A percentile compares a stretch with the other conserved stretches of the same genome.
These are phyloP conservation scores for Euphonia xanthogaster DNA, from an alignment of 2,797 vertebrate genomes.

Conservation along the genomic window DNA sequence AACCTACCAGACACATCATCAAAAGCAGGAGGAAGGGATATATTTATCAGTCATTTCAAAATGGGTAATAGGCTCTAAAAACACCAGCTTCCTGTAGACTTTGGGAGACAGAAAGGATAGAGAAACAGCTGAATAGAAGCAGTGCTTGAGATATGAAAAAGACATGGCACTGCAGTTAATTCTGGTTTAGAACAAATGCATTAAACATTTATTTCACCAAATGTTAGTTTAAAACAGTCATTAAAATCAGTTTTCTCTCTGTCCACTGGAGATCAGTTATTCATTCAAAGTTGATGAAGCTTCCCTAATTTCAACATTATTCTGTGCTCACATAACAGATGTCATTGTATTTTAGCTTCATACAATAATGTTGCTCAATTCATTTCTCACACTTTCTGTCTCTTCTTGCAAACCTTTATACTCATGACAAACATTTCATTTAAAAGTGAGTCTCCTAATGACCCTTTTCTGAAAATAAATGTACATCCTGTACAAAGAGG, in stretches of 20 bases:
- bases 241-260: constrained; percentile 53
- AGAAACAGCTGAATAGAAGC: constrained; percentile 12
- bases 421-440: background rate
- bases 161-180: background rate
- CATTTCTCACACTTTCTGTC: constrained; percentile 20
- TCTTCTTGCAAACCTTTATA: constrained; percentile 39
- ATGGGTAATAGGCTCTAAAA: constrained; percentile 56
- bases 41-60: constrained; percentile 64
- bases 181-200: constrained; percentile 34
- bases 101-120: constrained; percentile 13
- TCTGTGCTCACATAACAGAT: background rate
- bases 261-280: constrained; percentile 30
- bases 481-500: background rate
- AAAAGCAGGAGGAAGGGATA: constrained; percentile 19
- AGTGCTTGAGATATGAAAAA: background rate
- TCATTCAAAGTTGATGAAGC: constrained; percentile 58
- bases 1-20: constrained; percentile 22
- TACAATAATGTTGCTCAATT: background rate
- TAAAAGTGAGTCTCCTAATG: constrained; percentile 30
- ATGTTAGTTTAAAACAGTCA: constrained; percentile 62
- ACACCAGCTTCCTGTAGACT: background rate
- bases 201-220: constrained; percentile 50
- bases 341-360: constrained; percentile 45
- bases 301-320: constrained; percentile 67
- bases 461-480: constrained; percentile 27